Conservation (phyloP, 2,888 invertebrate genomes). For the Stenichneumon culpator region DNA sequence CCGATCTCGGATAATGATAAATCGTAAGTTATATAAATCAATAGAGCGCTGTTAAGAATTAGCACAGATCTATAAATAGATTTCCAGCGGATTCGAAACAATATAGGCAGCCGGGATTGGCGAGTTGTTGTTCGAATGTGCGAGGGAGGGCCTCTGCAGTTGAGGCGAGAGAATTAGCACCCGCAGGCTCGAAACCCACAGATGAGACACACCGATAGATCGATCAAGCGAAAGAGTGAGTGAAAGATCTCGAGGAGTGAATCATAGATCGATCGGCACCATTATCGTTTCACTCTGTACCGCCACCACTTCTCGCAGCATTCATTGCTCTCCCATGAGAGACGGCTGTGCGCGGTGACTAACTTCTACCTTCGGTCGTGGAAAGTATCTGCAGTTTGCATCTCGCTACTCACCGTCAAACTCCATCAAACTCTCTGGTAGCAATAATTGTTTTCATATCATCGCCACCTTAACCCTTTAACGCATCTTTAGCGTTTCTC, state of each 20-base stretch:
- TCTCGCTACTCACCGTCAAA: neutral
- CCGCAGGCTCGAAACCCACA: conserved; percentile 58
- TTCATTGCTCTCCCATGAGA: conserved; percentile 38
- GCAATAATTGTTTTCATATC: too few species aligned
- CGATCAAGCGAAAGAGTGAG: conserved; percentile 39
- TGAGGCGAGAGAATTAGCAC: conserved; percentile 24
- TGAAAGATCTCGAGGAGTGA: conserved; percentile 58
- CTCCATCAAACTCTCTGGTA: neutral
- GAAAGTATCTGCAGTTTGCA: neutral
- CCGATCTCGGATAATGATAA: neutral
- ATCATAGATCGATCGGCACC: conserved; percentile 56
- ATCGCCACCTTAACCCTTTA: conserved; percentile 19
- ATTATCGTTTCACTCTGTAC: conserved; percentile 1
- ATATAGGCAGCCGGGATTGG: neutral
- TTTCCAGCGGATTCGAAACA: neutral
- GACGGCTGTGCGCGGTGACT: conserved; percentile 28
- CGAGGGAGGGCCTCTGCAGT: conserved; percentile 47
- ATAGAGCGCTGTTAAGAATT: conserved; percentile 44
- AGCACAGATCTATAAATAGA: conserved; percentile 45
- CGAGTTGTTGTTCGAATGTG: conserved; percentile 39
- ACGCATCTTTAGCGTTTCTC: neutral
- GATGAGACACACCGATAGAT: conserved; percentile 18
- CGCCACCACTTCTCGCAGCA: conserved; percentile 11
- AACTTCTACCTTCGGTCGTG: conserved; percentile 13
- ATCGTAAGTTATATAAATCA: conserved; percentile 31